phyloP scores from a whole-genome alignment of 2,113 vertebrate species.

The Ursus arctos region DNA sequence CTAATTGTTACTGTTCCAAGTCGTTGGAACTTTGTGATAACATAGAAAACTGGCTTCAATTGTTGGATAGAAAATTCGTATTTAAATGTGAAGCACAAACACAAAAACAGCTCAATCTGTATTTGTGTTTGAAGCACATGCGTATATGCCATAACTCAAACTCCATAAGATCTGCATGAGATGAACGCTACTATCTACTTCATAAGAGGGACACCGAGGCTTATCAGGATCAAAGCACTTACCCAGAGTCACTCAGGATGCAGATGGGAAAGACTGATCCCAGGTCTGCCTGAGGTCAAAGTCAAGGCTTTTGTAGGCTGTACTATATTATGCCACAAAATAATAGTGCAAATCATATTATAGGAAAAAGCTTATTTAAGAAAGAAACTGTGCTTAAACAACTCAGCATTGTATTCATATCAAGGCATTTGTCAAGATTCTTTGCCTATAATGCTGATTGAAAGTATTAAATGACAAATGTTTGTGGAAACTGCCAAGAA shows the following conservation, averaged over 20 bases:
- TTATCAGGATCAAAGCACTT: background rate
- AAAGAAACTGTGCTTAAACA: conserved; percentile 2
- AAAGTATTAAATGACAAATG: background rate
- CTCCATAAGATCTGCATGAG: background rate
- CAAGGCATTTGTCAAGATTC: background rate
- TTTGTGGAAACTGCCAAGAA: background rate
- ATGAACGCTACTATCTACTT: background rate
- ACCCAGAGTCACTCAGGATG: background rate
- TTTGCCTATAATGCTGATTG: background rate
- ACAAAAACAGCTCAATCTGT: background rate
- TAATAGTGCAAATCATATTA: background rate
- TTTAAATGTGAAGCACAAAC: background rate
- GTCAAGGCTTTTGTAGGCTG: background rate
- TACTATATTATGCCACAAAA: background rate
- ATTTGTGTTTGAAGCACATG: background rate
- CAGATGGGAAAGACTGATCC: background rate
- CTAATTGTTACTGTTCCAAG: background rate
- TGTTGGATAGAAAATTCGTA: background rate
- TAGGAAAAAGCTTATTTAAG: background rate
- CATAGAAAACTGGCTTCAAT: background rate
- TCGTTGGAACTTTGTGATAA: background rate
- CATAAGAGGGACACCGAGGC: background rate
- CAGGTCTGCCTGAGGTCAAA: background rate
- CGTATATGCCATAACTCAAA: background rate
- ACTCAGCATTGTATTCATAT: background rate